Evolutionary conservation across 2,888 invertebrate genomes (phyloP).

Genomic region (Sepioteuthis lessoniana): DNA sequence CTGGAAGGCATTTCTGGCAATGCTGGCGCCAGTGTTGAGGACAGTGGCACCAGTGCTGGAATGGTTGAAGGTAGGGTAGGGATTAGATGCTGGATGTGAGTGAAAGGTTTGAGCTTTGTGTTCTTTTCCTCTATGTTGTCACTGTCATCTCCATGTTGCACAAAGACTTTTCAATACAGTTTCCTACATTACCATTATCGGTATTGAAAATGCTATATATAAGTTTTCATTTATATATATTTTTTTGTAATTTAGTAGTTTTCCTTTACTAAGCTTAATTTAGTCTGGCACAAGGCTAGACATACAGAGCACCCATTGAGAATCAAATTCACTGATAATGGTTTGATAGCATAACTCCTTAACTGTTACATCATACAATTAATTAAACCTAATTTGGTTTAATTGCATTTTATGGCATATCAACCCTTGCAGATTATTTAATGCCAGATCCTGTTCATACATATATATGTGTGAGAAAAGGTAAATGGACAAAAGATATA

Average conservation of each 20-base stretch:
- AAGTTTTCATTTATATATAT: not conserved
- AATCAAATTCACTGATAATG: too few relatives aligned
- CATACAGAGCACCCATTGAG: too few relatives aligned
- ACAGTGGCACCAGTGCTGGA: not conserved
- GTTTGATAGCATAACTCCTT: too few relatives aligned
- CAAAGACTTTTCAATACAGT: not conserved
- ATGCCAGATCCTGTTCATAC: too few relatives aligned
- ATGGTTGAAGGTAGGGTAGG: not conserved
- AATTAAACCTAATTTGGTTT: too few relatives aligned
- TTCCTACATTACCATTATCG: not conserved
- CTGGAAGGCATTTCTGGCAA: conserved; percentile 5
- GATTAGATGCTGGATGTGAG: not conserved
- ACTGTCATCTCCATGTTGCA: not conserved
- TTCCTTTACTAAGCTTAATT: too few relatives aligned
- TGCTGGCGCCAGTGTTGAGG: not conserved
- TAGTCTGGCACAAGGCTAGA: too few relatives aligned
- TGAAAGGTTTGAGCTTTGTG: not conserved
- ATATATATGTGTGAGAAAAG: too few relatives aligned
- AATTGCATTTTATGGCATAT: too few relatives aligned
- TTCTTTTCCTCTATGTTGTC: not conserved
- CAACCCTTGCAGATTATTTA: too few relatives aligned
- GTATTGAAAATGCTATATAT: not conserved
- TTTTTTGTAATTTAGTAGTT: not conserved
- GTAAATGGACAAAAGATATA: too few relatives aligned
- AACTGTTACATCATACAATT: too few relatives aligned